Conservation (phyloP, 2,888 invertebrate genomes). For the Coecobrya sp. region DNA sequence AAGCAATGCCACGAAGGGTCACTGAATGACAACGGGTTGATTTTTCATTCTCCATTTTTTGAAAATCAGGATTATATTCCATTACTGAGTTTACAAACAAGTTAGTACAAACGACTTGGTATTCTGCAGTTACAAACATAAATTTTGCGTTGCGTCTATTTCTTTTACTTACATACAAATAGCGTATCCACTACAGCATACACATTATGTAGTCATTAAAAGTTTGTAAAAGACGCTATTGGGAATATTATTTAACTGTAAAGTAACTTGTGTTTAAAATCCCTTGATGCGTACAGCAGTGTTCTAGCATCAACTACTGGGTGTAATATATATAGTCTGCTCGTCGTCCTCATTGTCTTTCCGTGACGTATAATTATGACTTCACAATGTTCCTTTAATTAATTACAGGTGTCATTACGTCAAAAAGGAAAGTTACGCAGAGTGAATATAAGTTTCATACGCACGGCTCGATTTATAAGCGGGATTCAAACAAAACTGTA, state of each 20-base stretch:
- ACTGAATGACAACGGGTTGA: too few relatives aligned
- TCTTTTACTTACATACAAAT: too few relatives aligned
- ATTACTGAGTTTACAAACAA: too few relatives aligned
- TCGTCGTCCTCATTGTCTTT: background rate
- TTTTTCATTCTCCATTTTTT: too few relatives aligned
- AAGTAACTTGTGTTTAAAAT: background rate
- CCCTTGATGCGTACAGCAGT: background rate
- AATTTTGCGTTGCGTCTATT: background rate
- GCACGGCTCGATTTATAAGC: background rate
- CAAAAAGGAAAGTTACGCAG: conserved; percentile 52
- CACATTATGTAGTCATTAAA: conserved; percentile 51
- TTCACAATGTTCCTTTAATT: conserved; percentile 67
- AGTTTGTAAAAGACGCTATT: conserved; percentile 60
- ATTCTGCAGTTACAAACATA: background rate
- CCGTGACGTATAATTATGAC: conserved; percentile 59
- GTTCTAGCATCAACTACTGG: background rate
- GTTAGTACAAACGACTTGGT: too few relatives aligned
- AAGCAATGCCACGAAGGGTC: background rate
- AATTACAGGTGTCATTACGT: conserved; percentile 76
- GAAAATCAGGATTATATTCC: too few relatives aligned
- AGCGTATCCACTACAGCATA: too few relatives aligned
- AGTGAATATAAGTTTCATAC: conserved; percentile 1
- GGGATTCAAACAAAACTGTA: background rate
- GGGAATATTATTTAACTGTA: conserved; percentile 56
- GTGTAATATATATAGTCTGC: background rate